Evolutionary conservation across 2,797 vertebrate species (phyloP), one percentile per base, ranked within the genome.

Genomic region (Simalia tracyae): DNA sequence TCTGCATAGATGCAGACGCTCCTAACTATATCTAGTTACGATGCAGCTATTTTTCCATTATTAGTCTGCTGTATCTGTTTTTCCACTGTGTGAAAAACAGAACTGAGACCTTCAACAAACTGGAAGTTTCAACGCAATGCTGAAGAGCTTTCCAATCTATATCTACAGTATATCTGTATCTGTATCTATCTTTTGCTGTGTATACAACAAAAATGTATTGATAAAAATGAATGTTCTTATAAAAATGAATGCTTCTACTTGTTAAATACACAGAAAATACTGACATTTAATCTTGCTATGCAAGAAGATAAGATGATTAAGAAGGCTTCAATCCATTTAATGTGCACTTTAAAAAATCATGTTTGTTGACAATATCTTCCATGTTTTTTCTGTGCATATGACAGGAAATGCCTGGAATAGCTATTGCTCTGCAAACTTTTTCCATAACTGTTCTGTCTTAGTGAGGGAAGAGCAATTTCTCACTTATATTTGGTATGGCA

Each of bases 161-260:
- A 91, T 96, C 96, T 97, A 95, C 96, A 96, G 90, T 95, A 95
- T 95, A 97, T 97, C 93, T 96, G 92, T 92, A 88, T 94, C 4
- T 28, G 4, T 42, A 15, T 61, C 9, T 42, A 31, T 11, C n/a
- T n/a, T 68, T 68, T 68, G 66, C n/a, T n/a, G 12, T 31, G 19
- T 14, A 60, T 24, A 72, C 14, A 72, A 72, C 14, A 72, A 36
- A 72, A 72, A 72, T 36, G 14, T 72, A 72, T 31, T 68, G 66
- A 72, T 66, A 66, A 66, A 66, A 66, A n/a, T 66, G 28, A 66
- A n/a, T n/a, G 11, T 66, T 66, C 28, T n/a, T 66, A n/a, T 66
- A 66, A 66, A 64, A 64, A 3, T 64, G 26, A 64, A 11, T 68
- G n/a, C n/a, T 68, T 68, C 66, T 68, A 68, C 14, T 31, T 68